Conservation (phyloP, 1,140 invertebrate genomes). For the Platorchestia sp. region DNA sequence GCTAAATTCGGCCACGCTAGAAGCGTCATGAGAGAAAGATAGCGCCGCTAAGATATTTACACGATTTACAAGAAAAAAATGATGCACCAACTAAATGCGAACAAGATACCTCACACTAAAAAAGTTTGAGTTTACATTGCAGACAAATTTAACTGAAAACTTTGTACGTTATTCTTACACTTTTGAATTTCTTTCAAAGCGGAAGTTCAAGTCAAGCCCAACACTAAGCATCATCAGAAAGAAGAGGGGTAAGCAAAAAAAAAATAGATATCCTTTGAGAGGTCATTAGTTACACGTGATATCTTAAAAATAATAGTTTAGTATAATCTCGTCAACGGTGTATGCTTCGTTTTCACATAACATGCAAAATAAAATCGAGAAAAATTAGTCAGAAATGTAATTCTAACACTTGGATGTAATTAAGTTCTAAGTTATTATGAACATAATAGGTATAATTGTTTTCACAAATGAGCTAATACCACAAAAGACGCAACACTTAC, state of each 20-base stretch:
- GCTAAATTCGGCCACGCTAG: not conserved
- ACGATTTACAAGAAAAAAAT: not conserved
- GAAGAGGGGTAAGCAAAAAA: not conserved
- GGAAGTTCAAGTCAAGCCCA: not conserved
- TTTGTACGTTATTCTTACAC: not conserved
- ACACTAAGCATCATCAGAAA: not conserved
- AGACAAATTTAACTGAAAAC: not conserved
- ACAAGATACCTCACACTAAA: not conserved
- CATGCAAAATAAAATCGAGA: not conserved
- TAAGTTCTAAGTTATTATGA: too few relatives aligned
- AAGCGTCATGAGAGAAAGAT: not conserved
- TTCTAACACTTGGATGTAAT: not conserved
- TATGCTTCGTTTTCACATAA: not conserved
- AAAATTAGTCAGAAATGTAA: not conserved
- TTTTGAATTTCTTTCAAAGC: not conserved
- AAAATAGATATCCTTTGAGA: not conserved
- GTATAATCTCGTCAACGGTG: not conserved
- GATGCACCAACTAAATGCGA: not conserved
- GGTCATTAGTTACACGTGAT: not conserved
- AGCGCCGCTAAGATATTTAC: not conserved
- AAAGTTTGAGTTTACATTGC: not conserved
- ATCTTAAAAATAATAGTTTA: not conserved
- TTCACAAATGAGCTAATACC: too few relatives aligned
- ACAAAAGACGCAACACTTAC: too few relatives aligned
- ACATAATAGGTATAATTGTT: too few relatives aligned